These are phyloP conservation scores for Mus caroli DNA, from an alignment of 2,797 vertebrate species.

Conservation along the genomic window DNA sequence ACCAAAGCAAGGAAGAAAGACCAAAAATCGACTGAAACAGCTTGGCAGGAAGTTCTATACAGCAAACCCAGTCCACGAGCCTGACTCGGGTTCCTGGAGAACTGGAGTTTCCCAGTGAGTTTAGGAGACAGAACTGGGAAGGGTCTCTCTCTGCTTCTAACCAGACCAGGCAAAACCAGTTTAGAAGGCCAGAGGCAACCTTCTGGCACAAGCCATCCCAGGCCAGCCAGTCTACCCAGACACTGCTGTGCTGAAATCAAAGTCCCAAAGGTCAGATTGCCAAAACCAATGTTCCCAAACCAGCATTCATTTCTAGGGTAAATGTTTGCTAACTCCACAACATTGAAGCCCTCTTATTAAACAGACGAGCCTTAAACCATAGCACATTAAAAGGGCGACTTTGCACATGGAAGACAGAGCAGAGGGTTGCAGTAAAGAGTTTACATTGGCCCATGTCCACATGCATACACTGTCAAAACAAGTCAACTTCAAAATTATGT, in stretches of 20 bases:
- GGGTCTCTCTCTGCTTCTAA: constrained; percentile 1
- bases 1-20: background rate
- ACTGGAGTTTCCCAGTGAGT: background rate
- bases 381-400: background rate
- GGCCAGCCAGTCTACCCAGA: background rate
- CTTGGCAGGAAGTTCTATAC: background rate
- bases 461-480: background rate
- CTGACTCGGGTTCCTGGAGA: background rate
- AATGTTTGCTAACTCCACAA: background rate
- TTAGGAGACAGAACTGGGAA: background rate
- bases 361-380: background rate
- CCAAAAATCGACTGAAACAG: background rate
- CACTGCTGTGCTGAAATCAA: background rate
- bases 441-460: background rate
- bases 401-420: background rate
- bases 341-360: constrained; percentile 4
- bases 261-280: background rate
- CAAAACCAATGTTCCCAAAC: background rate
- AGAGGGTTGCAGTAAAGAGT: background rate
- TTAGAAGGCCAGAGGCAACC: background rate
- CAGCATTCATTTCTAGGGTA: background rate
- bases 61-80: background rate
- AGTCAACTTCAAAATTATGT: background rate
- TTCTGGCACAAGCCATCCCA: background rate
- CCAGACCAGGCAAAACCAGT: background rate